These are phyloP conservation scores for silkworm (Bombyx mori) DNA, from an alignment of 1,140 invertebrate genomes.

Conservation along the genomic window ASM3026992v2 NC_085115.1:12234501-12235000, in stretches of 20 bases:
- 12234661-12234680: slow-evolving; percentile 75
- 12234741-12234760: background rate
- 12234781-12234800: slow-evolving; percentile 71
- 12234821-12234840: slow-evolving; percentile 78
- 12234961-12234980: slow-evolving; percentile 90
- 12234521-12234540: slow-evolving; percentile 71
- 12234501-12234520: no score
- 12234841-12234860: slow-evolving; percentile 87
- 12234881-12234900: slow-evolving; percentile 88
- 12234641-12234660: slow-evolving; percentile 93
- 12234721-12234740: background rate
- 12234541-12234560: slow-evolving; percentile 95
- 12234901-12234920: slow-evolving; percentile 88
- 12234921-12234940: slow-evolving; percentile 91
- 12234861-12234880: slow-evolving; percentile 91
- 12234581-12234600: slow-evolving; percentile 92
- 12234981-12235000: slow-evolving; percentile 95
- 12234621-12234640: slow-evolving; percentile 93
- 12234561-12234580: slow-evolving; percentile 92
- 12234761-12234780: background rate
- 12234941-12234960: slow-evolving; percentile 83
- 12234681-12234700: background rate
- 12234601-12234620: slow-evolving; percentile 81
- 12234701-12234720: no score
- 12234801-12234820: slow-evolving; percentile 70